Evolutionary conservation across 2,797 vertebrate species (phyloP), one percentile per base, ranked within the genome.

Genomic region (Sylvilagus floridanus): DNA sequence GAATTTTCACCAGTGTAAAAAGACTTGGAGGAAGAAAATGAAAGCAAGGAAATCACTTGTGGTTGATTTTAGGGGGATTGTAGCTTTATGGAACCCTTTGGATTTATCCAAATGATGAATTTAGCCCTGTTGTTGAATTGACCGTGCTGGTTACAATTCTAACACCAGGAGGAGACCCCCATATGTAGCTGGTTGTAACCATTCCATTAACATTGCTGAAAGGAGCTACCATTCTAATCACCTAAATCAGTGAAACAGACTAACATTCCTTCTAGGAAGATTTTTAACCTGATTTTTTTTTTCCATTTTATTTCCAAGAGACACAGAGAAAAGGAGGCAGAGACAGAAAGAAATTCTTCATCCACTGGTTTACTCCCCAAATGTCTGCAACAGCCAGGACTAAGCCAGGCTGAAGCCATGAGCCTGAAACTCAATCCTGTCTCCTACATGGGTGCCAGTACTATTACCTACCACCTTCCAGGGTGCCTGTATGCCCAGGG

Each of bases 191-290:
- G 35, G 19, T 68, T 92, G 60, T 60, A 84, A 63, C 52, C 19
- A 89, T 30, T 8, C 82, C 90, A 77, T 88, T 96, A 96, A 96
- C 95, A 95, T 86, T 63, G 37, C 28, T 60, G 14, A 54, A 88
- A 37, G 7, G 17, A 86, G 88, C 84, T 84, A 47, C 26, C 92
- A 91, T 50, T 69, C 32, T 68, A 92, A 92, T 66, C 32, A 78
- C 52, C 68, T 35, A 88, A 93, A 54, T 84, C 62, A 84, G 60
- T 88, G 79, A 92, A 90, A 88, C 79, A 16, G 4, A 57, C 28
- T 66, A 66, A 57, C 13, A 92, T 81, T 95, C 71, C 69, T 37
- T 83, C 90, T 81, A 84, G 83, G 82, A 92, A 77, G 47, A 69
- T 72, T 79, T 96, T 91, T 85, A 78, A 93, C 8, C 12, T 14